These are phyloP conservation scores for Pheosia gnoma DNA, from an alignment of 2,888 invertebrate species.

Conservation along the genomic window DNA sequence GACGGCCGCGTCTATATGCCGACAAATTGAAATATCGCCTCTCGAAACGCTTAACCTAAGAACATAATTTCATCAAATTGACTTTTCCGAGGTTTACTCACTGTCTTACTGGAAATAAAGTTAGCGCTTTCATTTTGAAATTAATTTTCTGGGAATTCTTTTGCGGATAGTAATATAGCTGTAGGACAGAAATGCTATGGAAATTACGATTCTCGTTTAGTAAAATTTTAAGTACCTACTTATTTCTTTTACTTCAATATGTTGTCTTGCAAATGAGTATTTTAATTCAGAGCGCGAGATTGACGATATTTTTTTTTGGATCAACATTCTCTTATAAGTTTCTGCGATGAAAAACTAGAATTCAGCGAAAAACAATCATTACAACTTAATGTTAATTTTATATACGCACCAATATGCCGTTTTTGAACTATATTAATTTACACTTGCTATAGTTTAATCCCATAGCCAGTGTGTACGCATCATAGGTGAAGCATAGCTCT, in stretches of 20 bases:
- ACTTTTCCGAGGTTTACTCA: slow-evolving; percentile 8
- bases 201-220: neutral
- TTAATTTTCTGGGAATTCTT: slow-evolving; percentile 1
- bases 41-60: slow-evolving; percentile 36
- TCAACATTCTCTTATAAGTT: too few relatives aligned
- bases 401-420: too few relatives aligned
- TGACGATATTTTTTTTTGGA: too few relatives aligned
- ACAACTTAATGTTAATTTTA: too few relatives aligned
- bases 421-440: too few relatives aligned
- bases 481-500: neutral
- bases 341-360: too few relatives aligned
- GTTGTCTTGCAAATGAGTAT: too few relatives aligned
- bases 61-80: slow-evolving; percentile 20
- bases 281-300: too few relatives aligned
- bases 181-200: neutral
- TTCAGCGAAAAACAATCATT: too few relatives aligned
- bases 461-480: neutral
- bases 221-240: too few relatives aligned
- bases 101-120: slow-evolving; percentile 6
- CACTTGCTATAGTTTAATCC: neutral
- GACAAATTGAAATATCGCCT: slow-evolving; percentile 59
- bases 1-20: slow-evolving; percentile 54
- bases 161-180: neutral
- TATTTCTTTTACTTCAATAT: too few relatives aligned
- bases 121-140: slow-evolving; percentile 3